Percentiles rank a stretch among this genome's conserved stretches.
Evolutionary conservation across 2,797 vertebrate species (phyloP).

Genomic region (Chloroceryle inda): DNA sequence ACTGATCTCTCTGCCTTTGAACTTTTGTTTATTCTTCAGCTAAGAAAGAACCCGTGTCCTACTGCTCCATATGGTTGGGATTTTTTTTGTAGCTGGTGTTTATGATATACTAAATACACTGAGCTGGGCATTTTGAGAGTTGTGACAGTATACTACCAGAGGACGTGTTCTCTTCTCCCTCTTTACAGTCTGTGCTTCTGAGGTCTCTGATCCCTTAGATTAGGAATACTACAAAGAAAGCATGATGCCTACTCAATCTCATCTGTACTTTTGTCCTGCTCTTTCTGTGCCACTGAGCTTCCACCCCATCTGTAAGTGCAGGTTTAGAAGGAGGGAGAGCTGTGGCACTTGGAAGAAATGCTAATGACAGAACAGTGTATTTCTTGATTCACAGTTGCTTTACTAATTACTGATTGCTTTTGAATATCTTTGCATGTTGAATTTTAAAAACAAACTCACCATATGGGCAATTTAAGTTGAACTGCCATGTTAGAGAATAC

Average conservation of each 20-base stretch:
- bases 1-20: neutral
- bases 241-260: neutral
- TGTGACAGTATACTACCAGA: neutral
- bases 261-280: neutral
- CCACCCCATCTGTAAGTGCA: neutral
- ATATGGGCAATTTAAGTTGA: neutral
- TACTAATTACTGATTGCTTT: neutral
- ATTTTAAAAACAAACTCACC: neutral
- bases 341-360: neutral
- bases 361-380: neutral
- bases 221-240: neutral
- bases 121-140: neutral
- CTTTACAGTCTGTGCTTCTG: neutral
- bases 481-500: neutral
- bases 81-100: neutral
- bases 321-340: neutral
- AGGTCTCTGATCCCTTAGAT: neutral
- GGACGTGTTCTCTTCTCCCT: neutral
- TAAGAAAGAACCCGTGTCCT: neutral
- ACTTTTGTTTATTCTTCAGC: neutral
- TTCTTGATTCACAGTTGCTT: neutral
- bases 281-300: neutral
- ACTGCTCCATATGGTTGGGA: neutral
- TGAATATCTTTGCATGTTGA: slow-evolving; percentile 24
- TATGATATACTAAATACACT: neutral